phyloP scores from a whole-genome alignment of 2,113 vertebrate genomes.

The Salvelinus namaycush region DNA sequence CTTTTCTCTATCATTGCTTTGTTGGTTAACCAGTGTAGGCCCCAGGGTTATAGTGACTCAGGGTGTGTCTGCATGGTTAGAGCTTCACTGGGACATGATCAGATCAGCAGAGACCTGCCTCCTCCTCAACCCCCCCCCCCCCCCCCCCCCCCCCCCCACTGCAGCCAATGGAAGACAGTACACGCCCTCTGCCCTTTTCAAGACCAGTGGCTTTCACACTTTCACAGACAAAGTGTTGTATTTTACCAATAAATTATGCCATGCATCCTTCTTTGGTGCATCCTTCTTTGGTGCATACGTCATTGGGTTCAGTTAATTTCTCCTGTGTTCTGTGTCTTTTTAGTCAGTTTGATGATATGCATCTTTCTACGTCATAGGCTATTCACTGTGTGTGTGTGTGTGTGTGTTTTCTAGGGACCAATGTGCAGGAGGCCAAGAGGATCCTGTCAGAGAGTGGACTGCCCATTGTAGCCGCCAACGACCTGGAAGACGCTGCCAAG shows the following conservation, averaged over 20 bases:
- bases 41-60: neutral
- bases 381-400: neutral
- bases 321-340: slow-evolving; percentile 24
- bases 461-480: slow-evolving; percentile 83
- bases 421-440: slow-evolving; percentile 88
- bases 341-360: neutral
- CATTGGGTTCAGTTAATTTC: slow-evolving; percentile 28
- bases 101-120: slow-evolving; percentile 46
- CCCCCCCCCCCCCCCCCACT: slow-evolving; percentile 34
- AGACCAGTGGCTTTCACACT: slow-evolving; percentile 16
- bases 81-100: slow-evolving; percentile 21
- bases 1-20: neutral
- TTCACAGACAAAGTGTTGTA: slow-evolving; percentile 27
- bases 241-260: neutral
- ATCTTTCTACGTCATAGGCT: neutral
- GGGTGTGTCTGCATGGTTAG: slow-evolving; percentile 31
- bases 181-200: slow-evolving; percentile 21
- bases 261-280: slow-evolving; percentile 44
- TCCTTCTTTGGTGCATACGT: slow-evolving; percentile 30
- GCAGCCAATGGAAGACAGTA: slow-evolving; percentile 7
- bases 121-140: slow-evolving; percentile 31
- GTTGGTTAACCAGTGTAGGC: slow-evolving; percentile 26
- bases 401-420: slow-evolving; percentile 81
- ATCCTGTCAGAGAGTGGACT: slow-evolving; percentile 91
- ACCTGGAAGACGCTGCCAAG: slow-evolving; percentile 93